These are phyloP conservation scores for Bursaphelenchus okinawaensis DNA, from an alignment of 2,888 invertebrate species.

Conservation along the genomic window DNA sequence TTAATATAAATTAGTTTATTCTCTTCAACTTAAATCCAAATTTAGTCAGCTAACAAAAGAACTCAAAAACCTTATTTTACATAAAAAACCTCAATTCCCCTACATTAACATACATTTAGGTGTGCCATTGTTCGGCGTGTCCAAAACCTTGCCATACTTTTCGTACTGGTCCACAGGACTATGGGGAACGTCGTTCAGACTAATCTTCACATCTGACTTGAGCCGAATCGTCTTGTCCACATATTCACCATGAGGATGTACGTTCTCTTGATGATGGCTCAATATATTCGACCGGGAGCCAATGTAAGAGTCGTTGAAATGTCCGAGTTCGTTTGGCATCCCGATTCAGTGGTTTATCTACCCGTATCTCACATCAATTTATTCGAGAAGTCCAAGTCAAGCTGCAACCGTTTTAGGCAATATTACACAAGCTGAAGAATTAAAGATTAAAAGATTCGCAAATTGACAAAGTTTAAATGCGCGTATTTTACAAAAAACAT, in stretches of 20 bases:
- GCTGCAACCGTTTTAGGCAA: too few relatives aligned
- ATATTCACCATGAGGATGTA: background rate
- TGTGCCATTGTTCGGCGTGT: background rate
- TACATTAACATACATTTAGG: background rate
- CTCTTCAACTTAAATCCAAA: too few relatives aligned
- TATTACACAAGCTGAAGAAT: too few relatives aligned
- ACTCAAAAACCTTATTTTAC: background rate
- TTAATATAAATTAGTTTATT: too few relatives aligned
- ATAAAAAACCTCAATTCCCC: background rate
- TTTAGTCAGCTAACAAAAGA: background rate
- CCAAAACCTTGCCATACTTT: background rate
- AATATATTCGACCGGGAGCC: background rate
- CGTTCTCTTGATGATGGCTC: background rate
- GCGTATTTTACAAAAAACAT: too few relatives aligned
- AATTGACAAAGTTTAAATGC: too few relatives aligned
- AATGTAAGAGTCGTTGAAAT: background rate
- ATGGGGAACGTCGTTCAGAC: background rate
- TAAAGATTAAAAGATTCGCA: too few relatives aligned
- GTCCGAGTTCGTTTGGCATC: background rate
- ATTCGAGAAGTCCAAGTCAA: too few relatives aligned
- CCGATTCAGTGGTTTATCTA: background rate
- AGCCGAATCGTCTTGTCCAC: background rate
- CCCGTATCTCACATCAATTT: background rate
- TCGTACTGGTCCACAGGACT: background rate
- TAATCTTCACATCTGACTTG: background rate